Evolutionary conservation across 2,113 vertebrate genomes (phyloP).

Genomic region (Struthio camelus): DNA sequence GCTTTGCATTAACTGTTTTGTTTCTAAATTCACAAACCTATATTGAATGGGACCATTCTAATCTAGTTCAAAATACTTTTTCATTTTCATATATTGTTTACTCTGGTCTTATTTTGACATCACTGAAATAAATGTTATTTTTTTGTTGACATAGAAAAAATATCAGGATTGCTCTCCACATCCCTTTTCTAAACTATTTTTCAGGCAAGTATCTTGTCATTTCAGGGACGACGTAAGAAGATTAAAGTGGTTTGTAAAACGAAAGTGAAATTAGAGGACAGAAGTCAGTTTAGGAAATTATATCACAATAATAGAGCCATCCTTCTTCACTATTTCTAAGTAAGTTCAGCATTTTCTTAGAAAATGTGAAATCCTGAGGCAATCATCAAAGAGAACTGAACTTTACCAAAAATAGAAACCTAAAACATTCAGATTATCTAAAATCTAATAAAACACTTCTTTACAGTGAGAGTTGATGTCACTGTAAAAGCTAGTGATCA

Average conservation of each 20-base stretch:
- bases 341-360: neutral
- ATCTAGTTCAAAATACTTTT: neutral
- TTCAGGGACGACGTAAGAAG: neutral
- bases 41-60: neutral
- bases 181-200: neutral
- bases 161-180: neutral
- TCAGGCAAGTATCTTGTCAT: neutral
- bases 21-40: neutral
- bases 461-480: neutral
- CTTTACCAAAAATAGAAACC: accelerated
- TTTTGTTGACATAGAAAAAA: neutral
- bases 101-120: neutral
- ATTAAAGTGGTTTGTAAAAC: neutral
- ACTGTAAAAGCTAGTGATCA: neutral
- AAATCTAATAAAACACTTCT: neutral
- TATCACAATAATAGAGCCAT: neutral
- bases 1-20: neutral
- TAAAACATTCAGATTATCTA: neutral
- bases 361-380: neutral
- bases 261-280: neutral
- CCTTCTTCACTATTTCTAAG: neutral
- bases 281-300: neutral
- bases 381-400: neutral
- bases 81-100: neutral
- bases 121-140: neutral